These are phyloP conservation scores for Drosophila mimica DNA, from an alignment of 2,888 invertebrate species.

Conservation along the genomic window DNA sequence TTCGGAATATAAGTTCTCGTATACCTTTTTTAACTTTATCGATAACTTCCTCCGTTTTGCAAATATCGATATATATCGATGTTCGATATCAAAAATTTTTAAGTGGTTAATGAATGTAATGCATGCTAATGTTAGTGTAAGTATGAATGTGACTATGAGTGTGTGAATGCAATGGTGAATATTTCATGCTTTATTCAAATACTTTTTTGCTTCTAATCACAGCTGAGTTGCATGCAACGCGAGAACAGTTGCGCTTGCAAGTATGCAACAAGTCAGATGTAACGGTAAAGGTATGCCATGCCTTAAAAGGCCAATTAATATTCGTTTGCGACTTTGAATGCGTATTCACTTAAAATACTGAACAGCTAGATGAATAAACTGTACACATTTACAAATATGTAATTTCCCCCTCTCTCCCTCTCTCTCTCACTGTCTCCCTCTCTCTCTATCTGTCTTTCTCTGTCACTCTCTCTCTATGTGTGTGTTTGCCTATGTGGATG, in stretches of 20 bases:
- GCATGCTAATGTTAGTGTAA: not conserved
- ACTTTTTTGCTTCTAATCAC: not conserved
- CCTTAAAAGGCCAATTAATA: not conserved
- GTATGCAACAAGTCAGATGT: constrained; percentile 11
- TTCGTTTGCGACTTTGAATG: not conserved
- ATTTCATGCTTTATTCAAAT: not conserved
- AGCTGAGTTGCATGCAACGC: not conserved
- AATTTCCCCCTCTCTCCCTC: not conserved
- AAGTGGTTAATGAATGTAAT: no score
- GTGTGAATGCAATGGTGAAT: not conserved
- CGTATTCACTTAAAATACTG: not conserved
- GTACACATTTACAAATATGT: constrained; percentile 7
- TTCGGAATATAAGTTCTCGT: not conserved
- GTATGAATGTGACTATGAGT: not conserved
- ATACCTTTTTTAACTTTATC: not conserved
- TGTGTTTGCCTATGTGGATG: constrained; percentile 16
- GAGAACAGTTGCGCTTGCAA: not conserved
- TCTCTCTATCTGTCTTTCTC: not conserved
- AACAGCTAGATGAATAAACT: not conserved
- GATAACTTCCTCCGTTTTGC: not conserved
- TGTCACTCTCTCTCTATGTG: not conserved
- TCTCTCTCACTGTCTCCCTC: no score
- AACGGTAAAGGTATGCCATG: not conserved
- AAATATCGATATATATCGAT: not conserved
- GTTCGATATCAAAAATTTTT: not conserved